Base-by-base conservation (phyloP, 2,888 invertebrate species). In the Hemicrepidius hirtus region DNA sequence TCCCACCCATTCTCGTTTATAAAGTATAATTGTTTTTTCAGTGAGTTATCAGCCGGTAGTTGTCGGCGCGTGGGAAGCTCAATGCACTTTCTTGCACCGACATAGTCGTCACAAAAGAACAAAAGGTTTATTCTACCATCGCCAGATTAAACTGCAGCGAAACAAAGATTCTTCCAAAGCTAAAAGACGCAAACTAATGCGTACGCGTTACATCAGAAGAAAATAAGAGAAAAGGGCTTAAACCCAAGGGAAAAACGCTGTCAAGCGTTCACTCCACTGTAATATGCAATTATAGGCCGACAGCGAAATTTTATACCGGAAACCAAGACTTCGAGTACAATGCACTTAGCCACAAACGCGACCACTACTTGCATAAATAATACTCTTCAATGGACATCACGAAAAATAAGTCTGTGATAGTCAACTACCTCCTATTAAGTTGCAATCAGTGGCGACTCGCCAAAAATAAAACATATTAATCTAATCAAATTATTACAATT, bases 11-110 rank as follows among this genome's bases (percentile, higher is more conserved):
- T 55, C 32, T 18, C 18, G 16, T 63, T 69, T 69, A 63, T 41
- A 63, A 69, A 44, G 32, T 32, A 46, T 60, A 68, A 68, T 57
- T 68, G 40, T 41, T 68, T 66, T 66, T 66, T 57, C 40, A 53
- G 16, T 44, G 57, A 46, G 37, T 68, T 65, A 65, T 71, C 50
- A 49, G 65, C 49, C 71, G 59, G 71, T 64, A 70, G 70, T 70
- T 46, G 70, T 20, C 32, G 41, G 35, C 37, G 59, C 65, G 71
- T 71, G 65, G 71, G 71, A 71, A 71, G 71, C 37, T 71, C 28
- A 65, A 71, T 71, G 71, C 59, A 71, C 28, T 49, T 69, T 63
- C 55, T 46, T 63, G 28, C 46, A 50, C 28, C 35, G 13, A 32
- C 53, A 37, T 32, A 62, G 32, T 62, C 62, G 24, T 55, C 57